phyloP scores from a whole-genome alignment of 1,140 invertebrate genomes.

The Platyscapa corneri region DNA sequence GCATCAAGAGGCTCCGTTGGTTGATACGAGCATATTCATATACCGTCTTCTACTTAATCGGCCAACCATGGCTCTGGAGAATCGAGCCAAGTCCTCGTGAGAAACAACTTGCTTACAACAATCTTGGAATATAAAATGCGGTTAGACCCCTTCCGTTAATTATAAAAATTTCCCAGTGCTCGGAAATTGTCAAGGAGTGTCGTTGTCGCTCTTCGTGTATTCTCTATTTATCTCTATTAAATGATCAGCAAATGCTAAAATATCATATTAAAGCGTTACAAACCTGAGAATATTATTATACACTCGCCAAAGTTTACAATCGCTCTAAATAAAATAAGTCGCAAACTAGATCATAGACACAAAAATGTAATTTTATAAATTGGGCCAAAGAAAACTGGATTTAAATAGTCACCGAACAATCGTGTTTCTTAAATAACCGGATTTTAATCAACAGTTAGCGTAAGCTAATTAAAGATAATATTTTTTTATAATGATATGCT shows the following conservation, averaged over 20 bases:
- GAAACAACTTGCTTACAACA: not conserved
- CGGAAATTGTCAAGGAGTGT: not conserved
- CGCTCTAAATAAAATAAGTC: no score
- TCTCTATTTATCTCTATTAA: not conserved
- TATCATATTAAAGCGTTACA: no score
- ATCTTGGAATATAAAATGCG: not conserved
- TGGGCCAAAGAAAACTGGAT: not conserved
- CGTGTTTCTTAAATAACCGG: no score
- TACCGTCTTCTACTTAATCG: not conserved
- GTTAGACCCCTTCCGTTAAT: not conserved
- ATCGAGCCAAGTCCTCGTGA: no score
- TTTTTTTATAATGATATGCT: no score
- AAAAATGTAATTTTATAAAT: not conserved
- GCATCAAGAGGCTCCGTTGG: not conserved
- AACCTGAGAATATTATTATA: no score
- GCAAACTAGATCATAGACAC: no score
- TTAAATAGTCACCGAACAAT: not conserved
- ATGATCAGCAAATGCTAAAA: no score
- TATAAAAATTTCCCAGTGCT: not conserved
- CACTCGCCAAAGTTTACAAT: no score
- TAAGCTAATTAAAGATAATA: no score
- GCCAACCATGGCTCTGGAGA: not conserved
- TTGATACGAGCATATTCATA: not conserved
- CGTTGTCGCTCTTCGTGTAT: not conserved
- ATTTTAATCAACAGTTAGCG: no score